Percentiles rank a stretch among this genome's conserved stretches.
Evolutionary conservation across 1,140 invertebrate genomes (phyloP).

Genomic region (Drosophila fuyamai): DNA sequence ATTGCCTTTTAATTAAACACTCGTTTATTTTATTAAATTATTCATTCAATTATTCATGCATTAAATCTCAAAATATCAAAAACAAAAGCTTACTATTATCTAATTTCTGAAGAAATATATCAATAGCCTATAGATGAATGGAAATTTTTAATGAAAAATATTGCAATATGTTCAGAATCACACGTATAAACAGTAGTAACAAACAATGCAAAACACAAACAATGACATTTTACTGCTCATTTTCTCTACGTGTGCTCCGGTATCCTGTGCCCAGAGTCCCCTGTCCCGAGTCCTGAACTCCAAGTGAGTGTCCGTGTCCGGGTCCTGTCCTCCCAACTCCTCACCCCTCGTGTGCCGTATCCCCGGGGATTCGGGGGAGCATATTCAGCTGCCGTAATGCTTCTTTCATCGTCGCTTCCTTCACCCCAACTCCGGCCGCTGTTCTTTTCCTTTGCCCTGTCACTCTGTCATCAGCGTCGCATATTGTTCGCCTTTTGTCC

Average conservation of each 20-base stretch:
- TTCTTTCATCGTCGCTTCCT: constrained; percentile 64
- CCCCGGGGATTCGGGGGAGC: constrained; percentile 55
- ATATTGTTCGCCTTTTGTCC: constrained; percentile 53
- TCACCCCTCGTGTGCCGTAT: constrained; percentile 3
- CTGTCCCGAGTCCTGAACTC: constrained; percentile 12
- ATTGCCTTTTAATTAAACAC: too few relatives aligned
- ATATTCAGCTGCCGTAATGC: constrained; percentile 65
- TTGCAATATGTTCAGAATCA: too few relatives aligned
- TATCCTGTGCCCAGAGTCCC: not conserved
- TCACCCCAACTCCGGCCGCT: constrained; percentile 2
- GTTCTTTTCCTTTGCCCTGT: constrained; percentile 37
- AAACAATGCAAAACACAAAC: too few relatives aligned
- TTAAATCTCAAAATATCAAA: too few relatives aligned
- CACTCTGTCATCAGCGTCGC: constrained; percentile 53
- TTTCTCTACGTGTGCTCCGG: constrained; percentile 8
- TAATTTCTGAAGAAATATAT: too few relatives aligned
- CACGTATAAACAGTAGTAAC: too few relatives aligned
- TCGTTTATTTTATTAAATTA: too few relatives aligned
- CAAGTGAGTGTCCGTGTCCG: constrained; percentile 44
- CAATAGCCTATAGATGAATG: too few relatives aligned
- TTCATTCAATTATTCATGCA: too few relatives aligned
- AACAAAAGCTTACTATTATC: too few relatives aligned
- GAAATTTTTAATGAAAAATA: too few relatives aligned
- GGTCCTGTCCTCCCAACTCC: constrained; percentile 6
- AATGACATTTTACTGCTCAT: too few relatives aligned